phyloP scores from a whole-genome alignment of 2,797 vertebrate genomes.

The Lateolabrax maculatus region DNA sequence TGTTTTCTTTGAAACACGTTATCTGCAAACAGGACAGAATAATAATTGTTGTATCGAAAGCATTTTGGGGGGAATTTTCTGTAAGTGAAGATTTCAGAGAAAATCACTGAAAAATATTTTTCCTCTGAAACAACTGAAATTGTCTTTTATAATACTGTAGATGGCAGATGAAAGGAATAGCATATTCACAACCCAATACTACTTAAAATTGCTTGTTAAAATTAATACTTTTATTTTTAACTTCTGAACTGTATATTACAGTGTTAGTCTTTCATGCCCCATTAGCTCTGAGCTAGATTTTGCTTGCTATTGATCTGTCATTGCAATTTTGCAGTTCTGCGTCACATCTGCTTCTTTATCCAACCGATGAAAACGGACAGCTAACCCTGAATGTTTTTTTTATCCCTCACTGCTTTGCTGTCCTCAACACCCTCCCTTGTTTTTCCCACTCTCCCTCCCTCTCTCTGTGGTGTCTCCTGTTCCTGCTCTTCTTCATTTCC shows the following conservation, averaged over 20 bases:
- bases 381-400: slow-evolving; percentile 1
- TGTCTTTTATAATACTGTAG: not conserved
- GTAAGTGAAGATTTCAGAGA: not conserved
- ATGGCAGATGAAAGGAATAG: not conserved
- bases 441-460: slow-evolving; percentile 26
- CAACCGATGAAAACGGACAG: slow-evolving; percentile 8
- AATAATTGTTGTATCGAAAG: not conserved
- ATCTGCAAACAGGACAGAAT: not conserved
- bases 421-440: slow-evolving; percentile 46
- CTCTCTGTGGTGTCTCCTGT: slow-evolving; percentile 88
- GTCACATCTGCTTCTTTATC: slow-evolving; percentile 9
- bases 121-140: not conserved
- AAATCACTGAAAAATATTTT: not conserved
- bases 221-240: not conserved
- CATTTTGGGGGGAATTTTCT: not conserved
- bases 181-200: not conserved
- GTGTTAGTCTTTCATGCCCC: not conserved
- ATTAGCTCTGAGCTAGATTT: slow-evolving; percentile 7
- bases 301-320: slow-evolving; percentile 23
- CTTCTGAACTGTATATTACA: slow-evolving; percentile 12
- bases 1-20: not conserved
- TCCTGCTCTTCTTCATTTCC: slow-evolving; percentile 95
- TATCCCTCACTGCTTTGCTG: slow-evolving; percentile 38
- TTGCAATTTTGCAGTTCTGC: slow-evolving; percentile 35
- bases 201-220: slow-evolving; percentile 2